These are phyloP conservation scores for Cygnus atratus DNA, from an alignment of 2,113 vertebrate genomes.

Conservation along the genomic window DNA sequence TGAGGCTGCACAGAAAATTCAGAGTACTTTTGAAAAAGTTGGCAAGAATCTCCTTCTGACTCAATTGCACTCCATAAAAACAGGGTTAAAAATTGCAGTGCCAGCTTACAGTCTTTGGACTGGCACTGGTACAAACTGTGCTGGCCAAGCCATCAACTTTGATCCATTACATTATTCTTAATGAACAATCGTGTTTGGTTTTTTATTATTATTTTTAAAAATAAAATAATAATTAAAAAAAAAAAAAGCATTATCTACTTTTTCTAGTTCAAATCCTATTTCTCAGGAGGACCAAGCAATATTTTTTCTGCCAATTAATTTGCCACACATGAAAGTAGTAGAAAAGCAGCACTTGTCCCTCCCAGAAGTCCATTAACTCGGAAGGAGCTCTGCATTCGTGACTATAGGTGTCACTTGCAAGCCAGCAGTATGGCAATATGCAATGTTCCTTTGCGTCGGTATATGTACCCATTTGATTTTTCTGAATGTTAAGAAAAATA, in stretches of 20 bases:
- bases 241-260: neutral
- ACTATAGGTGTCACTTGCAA: accelerated
- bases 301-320: neutral
- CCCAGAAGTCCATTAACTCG: neutral
- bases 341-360: neutral
- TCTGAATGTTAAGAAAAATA: too few relatives aligned
- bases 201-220: neutral
- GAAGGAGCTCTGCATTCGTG: neutral
- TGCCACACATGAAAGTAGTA: neutral
- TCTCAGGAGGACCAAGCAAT: neutral
- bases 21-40: neutral
- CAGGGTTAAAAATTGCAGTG: accelerated
- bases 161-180: accelerated
- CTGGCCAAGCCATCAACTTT: neutral
- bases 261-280: accelerated
- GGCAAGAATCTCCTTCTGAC: neutral
- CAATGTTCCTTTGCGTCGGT: accelerated
- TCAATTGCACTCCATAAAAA: neutral
- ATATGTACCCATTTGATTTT: accelerated
- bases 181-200: accelerated
- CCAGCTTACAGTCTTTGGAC: neutral
- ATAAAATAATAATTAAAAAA: neutral
- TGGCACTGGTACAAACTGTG: accelerated
- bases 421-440: accelerated
- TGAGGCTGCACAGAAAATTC: neutral